A percentile compares a stretch with the other conserved stretches of the same genome.
Evolutionary conservation across 2,113 vertebrate species (phyloP).

Genomic region (Nycticorax nycticorax): DNA sequence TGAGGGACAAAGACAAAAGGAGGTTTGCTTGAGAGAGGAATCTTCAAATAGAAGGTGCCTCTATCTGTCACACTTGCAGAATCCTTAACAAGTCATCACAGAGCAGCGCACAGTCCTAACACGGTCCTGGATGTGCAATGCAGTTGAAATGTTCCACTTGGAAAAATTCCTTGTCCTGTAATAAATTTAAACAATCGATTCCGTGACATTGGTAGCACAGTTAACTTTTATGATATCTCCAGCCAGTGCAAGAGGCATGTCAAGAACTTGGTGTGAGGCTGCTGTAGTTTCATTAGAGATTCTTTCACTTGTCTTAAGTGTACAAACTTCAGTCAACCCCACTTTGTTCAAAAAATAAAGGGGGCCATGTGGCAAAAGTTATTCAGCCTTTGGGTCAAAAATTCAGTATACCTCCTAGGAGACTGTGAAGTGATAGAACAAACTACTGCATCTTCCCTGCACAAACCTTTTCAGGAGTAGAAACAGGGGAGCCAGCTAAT

Average conservation of each 20-base stretch:
- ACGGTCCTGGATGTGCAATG: neutral
- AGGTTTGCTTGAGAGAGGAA: neutral
- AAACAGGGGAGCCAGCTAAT: neutral
- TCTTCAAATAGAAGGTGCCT: neutral
- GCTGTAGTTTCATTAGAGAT: neutral
- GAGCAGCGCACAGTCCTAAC: neutral
- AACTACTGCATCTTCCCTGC: neutral
- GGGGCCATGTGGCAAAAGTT: neutral
- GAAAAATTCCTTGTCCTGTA: neutral
- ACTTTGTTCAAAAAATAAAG: neutral
- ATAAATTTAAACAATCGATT: neutral
- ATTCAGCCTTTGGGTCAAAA: neutral
- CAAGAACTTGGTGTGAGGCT: neutral
- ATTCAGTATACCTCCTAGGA: neutral
- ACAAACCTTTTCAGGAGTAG: neutral
- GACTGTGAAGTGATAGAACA: neutral
- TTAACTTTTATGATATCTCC: neutral
- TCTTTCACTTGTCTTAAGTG: neutral
- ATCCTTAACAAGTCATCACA: neutral
- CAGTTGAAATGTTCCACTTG: neutral
- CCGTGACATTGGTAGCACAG: neutral
- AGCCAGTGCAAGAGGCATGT: neutral
- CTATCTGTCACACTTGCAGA: neutral
- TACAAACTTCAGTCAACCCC: neutral
- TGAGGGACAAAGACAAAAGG: slow-evolving; percentile 16